Evolutionary conservation across 2,888 invertebrate species (phyloP).

Genomic region (Oscheius sp.): DNA sequence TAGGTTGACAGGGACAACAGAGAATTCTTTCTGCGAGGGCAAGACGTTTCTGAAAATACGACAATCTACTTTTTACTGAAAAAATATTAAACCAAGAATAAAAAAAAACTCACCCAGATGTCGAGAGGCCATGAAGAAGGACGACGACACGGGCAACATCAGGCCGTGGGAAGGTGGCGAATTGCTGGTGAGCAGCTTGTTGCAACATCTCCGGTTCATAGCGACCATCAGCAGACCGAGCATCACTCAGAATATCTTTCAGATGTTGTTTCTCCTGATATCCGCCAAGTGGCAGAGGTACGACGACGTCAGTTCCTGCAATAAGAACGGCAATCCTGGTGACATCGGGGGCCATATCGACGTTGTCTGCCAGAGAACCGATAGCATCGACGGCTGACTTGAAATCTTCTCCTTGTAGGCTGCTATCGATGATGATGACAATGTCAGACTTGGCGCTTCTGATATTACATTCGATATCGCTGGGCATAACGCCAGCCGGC

Average conservation of each 20-base stretch:
- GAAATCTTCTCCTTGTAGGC: constrained; percentile 2
- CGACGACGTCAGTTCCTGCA: constrained; percentile 54
- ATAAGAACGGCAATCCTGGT: constrained; percentile 54
- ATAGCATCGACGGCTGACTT: background rate
- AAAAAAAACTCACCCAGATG: constrained; percentile 26
- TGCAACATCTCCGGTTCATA: constrained; percentile 42
- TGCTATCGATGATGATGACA: constrained; percentile 18
- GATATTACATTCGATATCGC: constrained; percentile 38
- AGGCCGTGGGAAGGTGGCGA: constrained; percentile 55
- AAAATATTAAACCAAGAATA: background rate
- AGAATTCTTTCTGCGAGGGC: too few species aligned
- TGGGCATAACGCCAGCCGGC: constrained; percentile 41
- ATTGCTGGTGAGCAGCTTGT: constrained; percentile 59
- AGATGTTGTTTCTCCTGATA: constrained; percentile 64
- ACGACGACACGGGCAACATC: constrained; percentile 23
- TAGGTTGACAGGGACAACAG: too few species aligned
- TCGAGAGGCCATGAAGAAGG: constrained; percentile 25
- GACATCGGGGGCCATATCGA: constrained; percentile 62
- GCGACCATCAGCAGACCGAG: background rate
- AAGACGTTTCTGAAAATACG: too few species aligned
- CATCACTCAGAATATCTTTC: constrained; percentile 29
- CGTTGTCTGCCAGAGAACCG: constrained; percentile 40
- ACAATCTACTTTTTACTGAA: too few species aligned
- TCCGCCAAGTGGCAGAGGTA: constrained; percentile 65
- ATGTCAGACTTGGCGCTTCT: constrained; percentile 24